These are phyloP conservation scores for Invenusta paracnida DNA, from an alignment of 2,888 invertebrate genomes.

Conservation along the genomic window DNA sequence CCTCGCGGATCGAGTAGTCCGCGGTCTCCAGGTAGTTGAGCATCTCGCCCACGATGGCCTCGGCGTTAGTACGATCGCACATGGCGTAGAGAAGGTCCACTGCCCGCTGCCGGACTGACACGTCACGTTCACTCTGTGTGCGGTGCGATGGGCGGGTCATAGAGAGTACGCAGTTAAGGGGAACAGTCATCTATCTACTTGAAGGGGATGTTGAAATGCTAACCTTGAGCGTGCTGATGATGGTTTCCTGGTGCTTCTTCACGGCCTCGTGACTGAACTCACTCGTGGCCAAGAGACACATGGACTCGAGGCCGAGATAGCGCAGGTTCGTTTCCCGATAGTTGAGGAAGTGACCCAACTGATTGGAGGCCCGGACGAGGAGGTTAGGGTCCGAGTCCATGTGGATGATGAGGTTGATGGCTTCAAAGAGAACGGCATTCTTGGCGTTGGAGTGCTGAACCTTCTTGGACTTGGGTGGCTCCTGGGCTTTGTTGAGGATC, in stretches of 20 bases:
- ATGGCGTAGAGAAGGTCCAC: constrained; percentile 97
- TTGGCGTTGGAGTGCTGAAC: constrained; percentile 99
- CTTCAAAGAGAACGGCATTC: constrained; percentile 97
- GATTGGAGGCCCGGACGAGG: constrained; percentile 93
- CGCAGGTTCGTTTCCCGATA: constrained; percentile 90
- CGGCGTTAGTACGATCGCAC: constrained; percentile 98
- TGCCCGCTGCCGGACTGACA: constrained; percentile 92
- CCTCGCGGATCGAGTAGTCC: constrained; percentile 97
- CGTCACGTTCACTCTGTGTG: constrained; percentile 87
- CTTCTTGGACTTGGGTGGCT: constrained; percentile 80
- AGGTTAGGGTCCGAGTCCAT: constrained; percentile 95
- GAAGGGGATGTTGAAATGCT: constrained; percentile 12
- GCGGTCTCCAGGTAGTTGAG: constrained; percentile 95
- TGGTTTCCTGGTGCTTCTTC: constrained; percentile 98
- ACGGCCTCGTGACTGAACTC: constrained; percentile 99
- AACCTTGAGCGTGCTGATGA: constrained; percentile 90
- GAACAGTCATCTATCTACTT: too few species aligned
- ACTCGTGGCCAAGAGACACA: constrained; percentile 97
- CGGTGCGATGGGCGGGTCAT: too few species aligned
- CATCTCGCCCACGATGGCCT: constrained; percentile 99
- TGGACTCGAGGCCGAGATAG: constrained; percentile 93
- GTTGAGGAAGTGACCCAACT: constrained; percentile 90
- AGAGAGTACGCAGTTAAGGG: background rate
- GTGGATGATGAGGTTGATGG: constrained; percentile 97
- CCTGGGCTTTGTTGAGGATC: constrained; percentile 90